Evolutionary conservation across 2,113 vertebrate genomes (phyloP), one percentile per base, ranked within the genome.

Genomic region (Speoplatyrhinus poulsoni): DNA sequence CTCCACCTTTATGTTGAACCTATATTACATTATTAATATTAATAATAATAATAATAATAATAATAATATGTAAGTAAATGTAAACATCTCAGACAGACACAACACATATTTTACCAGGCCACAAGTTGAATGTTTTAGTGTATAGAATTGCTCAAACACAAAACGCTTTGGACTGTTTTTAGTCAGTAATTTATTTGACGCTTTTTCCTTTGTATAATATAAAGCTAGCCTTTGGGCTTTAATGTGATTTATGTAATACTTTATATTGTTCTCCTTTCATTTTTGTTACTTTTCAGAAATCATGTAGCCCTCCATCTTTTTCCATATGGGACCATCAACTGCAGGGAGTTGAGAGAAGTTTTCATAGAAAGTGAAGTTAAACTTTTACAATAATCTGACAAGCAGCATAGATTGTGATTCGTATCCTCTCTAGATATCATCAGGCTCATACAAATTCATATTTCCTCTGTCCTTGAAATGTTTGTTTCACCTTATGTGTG

Each of bases 371-470:
- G 73, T 11, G 47, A 79, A 77, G 82, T 82, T 73, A 76, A 11
- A 67, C 67, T 68, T 81, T 62, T 60, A 79, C 72, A 83, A 78
- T 60, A 84, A 89, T 87, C 87, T 88, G 85, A 90, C 79, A 85
- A 75, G 86, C 75, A 86, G 84, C 83, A 85, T 64, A 61, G 79
- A 86, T 81, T 69, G 75, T 75, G 77, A 72, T 82, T 84, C 75
- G 84, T 78, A 81, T 79, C 47, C 56, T 73, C 61, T 70, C 72
- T 70, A 54, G 80, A 87, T 76, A 78, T 85, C 72, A 81, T 70
- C n/a, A 76, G 75, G 70, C 79, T 80, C 46, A 65, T 53, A 76
- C 69, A 67, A 74, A 70, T 64, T 59, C 59, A 63, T 53, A 41
- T 81, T 70, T 79, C 33, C 62, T 75, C 57, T 65, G 74, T 80